Base-by-base conservation (phyloP, 2,888 invertebrate species). In the Neria commutata region DNA sequence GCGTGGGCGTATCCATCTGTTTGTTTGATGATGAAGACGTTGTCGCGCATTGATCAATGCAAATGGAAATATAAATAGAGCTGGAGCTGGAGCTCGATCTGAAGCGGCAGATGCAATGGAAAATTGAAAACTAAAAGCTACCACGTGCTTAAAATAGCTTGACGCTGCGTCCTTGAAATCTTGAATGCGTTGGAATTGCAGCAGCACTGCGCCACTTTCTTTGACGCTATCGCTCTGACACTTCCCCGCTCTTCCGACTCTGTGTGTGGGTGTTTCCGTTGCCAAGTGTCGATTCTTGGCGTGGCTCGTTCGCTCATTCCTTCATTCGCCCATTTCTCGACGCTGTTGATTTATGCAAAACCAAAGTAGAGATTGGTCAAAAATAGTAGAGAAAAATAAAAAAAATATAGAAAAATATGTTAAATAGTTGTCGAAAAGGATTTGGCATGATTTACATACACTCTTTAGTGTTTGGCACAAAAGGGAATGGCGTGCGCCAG, bases 361-460 rank as follows among this genome's bases (percentile, higher is more conserved):
- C 19, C 19, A 3, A 45, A 45, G 45, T 21, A 11, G n/a, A n/a
- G n/a, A n/a, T n/a, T n/a, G n/a, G n/a, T n/a, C n/a, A 14, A 6
- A 37, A 37, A 14, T 14, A 37, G 37, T 14, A 37, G 37, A 37
- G 3, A 37, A 11, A 5, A n/a, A 37, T 14, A 37, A 37, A 37
- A 37, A 37, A 37, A n/a, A 37, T 48, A 25, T 48, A 25, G 24
- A 48, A 33, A 17, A 58, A 68, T 67, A 72, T 73, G 73, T 73
- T 72, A 72, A 72, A 70, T 71, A 72, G 73, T 73, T 72, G 73
- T 72, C 73, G 71, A 71, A 73, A 72, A 70, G 72, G 72, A 72
- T 72, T 72, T 72, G 72, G 73, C 69, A 68, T 65, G 4, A 67
- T 70, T 70, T 67, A 61, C 64, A 57, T 54, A 29, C 67, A n/a